Base-by-base conservation (phyloP, 2,888 invertebrate species). In the Chymomyza procnemis region DNA sequence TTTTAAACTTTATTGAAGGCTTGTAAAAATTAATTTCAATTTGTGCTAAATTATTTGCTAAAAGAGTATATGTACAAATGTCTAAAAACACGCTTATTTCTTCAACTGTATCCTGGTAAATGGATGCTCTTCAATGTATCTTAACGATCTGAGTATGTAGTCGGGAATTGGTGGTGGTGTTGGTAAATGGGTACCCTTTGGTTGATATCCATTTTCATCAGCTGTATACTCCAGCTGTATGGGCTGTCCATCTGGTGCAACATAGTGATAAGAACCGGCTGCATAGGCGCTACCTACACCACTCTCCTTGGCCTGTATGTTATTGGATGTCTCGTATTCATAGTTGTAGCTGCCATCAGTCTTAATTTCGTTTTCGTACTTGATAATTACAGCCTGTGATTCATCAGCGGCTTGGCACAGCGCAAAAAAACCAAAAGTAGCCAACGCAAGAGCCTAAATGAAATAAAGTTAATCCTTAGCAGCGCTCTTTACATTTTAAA, bases 291-390 rank as follows among this genome's bases (percentile, higher is more conserved):
- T 92, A 75, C 94, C 89, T 22, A 83, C 88, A 71, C 94, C 94
- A 6, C 77, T 75, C 82, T 93, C 93, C 75, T 93, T 91, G 21
- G 89, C 93, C 0, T 85, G 52, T 82, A 94, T 94, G 16, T 93
- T 93, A 77, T 94, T 94, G 16, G 91, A 92, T 73, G 94, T 93
- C 69, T 92, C 91, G 76, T 88, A 94, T 2, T 67, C 64, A 84
- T 89, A 93, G 0, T 81, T 67, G 90, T 90, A 94, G 12, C 85
- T 76, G 4, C 91, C 88, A 70, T 93, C 93, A 6, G 70, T 62
- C 56, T 84, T 79, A 2, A 88, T 64, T 59, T 85, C 68, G 26
- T 75, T 85, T 14, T 64, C 76, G 48, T 85, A 88, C 47, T 79
- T 84, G 12, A 78, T 66, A 26, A 84, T 78, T 0, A 77, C 67